Evolutionary conservation across 1,140 invertebrate species (phyloP).

Genomic region (Drosophila melanica): DNA sequence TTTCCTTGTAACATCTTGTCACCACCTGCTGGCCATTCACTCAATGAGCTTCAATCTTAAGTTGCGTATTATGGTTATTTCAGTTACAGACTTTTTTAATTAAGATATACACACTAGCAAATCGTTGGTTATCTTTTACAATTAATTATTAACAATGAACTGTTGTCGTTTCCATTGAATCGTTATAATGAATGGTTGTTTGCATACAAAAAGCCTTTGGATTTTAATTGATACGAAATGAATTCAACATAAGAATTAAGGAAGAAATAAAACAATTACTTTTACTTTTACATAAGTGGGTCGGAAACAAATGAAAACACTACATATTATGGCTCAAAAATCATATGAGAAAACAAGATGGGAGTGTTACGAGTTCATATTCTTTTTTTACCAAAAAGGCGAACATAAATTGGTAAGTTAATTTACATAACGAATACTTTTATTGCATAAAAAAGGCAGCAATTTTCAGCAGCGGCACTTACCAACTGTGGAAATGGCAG

Average conservation of each 20-base stretch:
- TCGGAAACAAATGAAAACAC: slow-evolving; percentile 46
- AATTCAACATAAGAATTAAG: slow-evolving; percentile 38
- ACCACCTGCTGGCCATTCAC: slow-evolving; percentile 63
- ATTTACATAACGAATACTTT: slow-evolving; percentile 73
- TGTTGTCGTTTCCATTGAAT: slow-evolving; percentile 69
- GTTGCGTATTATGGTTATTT: slow-evolving; percentile 51
- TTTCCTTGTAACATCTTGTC: slow-evolving; percentile 48
- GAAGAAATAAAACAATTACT: slow-evolving; percentile 21
- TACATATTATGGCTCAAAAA: slow-evolving; percentile 67
- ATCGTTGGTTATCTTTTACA: slow-evolving; percentile 41
- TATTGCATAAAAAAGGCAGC: slow-evolving; percentile 65
- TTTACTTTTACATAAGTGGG: slow-evolving; percentile 32
- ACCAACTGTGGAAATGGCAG: slow-evolving; percentile 82
- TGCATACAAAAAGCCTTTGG: slow-evolving; percentile 84
- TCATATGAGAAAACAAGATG: slow-evolving; percentile 36
- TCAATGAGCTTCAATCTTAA: slow-evolving; percentile 52
- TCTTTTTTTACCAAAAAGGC: slow-evolving; percentile 64
- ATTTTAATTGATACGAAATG: slow-evolving; percentile 58
- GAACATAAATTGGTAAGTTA: slow-evolving; percentile 68
- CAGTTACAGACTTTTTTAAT: slow-evolving; percentile 79
- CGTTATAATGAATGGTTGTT: slow-evolving; percentile 70
- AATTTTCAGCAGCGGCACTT: slow-evolving; percentile 57
- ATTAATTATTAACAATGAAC: slow-evolving; percentile 48
- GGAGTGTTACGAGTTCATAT: slow-evolving; percentile 55
- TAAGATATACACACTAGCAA: slow-evolving; percentile 82